A percentile compares a stretch with the other conserved stretches of the same genome.
Evolutionary conservation across 2,113 vertebrate genomes (phyloP).

Genomic region (Trachemys scripta): DNA sequence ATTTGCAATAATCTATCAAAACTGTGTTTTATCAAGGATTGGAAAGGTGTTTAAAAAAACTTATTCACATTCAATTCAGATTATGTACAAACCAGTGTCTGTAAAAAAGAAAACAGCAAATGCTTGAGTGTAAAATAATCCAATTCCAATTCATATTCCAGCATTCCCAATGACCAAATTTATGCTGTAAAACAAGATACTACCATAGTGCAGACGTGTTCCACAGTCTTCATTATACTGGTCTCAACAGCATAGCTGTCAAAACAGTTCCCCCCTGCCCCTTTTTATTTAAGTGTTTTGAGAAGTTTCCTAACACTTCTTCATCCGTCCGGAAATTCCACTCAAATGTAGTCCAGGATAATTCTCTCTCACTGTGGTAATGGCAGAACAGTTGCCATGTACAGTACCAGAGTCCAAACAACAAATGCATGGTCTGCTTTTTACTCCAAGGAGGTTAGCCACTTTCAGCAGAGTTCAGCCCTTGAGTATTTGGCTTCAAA

Average conservation of each 20-base stretch:
- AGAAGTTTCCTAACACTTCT: slow-evolving; percentile 28
- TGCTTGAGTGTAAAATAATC: slow-evolving; percentile 46
- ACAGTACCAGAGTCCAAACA: not conserved
- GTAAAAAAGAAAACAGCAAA: slow-evolving; percentile 67
- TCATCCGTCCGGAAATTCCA: not conserved
- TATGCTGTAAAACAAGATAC: slow-evolving; percentile 13
- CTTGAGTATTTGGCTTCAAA: slow-evolving; percentile 30
- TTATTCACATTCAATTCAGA: slow-evolving; percentile 75
- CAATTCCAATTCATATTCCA: slow-evolving; percentile 15
- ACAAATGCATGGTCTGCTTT: not conserved
- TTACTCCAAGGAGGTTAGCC: not conserved
- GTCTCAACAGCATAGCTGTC: slow-evolving; percentile 37
- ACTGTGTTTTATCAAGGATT: slow-evolving; percentile 74
- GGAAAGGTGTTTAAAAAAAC: slow-evolving; percentile 79
- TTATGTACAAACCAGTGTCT: slow-evolving; percentile 74
- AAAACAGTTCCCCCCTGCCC: not conserved
- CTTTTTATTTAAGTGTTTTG: slow-evolving; percentile 8
- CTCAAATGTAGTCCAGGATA: not conserved
- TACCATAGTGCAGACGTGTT: slow-evolving; percentile 35
- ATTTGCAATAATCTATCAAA: slow-evolving; percentile 80
- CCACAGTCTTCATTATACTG: not conserved
- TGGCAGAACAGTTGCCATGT: not conserved
- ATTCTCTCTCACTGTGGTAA: slow-evolving; percentile 12
- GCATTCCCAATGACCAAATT: not conserved
- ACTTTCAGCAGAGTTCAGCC: slow-evolving; percentile 40